These are phyloP conservation scores for Troides helena DNA, from an alignment of 2,888 invertebrate species.

Conservation along the genomic window DNA sequence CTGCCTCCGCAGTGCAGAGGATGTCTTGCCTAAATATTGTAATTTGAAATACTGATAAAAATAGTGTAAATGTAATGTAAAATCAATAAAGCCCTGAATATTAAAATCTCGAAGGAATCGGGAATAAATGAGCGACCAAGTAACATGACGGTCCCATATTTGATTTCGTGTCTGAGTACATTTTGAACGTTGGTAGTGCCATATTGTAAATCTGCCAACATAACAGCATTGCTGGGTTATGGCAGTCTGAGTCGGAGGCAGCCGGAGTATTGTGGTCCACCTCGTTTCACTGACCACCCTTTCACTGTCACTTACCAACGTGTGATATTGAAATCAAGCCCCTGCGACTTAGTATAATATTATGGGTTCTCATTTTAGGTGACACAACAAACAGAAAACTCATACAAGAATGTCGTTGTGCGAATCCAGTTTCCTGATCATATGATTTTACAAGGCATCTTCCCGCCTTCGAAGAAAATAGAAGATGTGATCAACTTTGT, in stretches of 20 bases:
- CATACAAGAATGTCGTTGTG: conserved; percentile 88
- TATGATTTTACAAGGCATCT: conserved; percentile 91
- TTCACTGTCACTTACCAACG: neutral
- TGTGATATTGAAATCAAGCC: too few species aligned
- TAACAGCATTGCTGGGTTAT: too few species aligned
- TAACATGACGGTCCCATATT: neutral
- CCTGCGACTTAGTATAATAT: neutral
- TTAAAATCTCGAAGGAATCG: too few species aligned
- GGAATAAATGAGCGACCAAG: neutral
- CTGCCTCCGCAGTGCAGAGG: too few species aligned
- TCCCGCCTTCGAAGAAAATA: conserved; percentile 88
- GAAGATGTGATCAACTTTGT: conserved; percentile 87
- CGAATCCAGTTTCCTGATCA: conserved; percentile 93
- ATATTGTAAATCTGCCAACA: too few species aligned
- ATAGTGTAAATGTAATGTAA: too few species aligned
- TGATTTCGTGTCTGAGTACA: neutral
- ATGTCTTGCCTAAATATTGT: too few species aligned
- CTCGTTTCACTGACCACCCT: neutral
- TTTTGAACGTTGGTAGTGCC: too few species aligned
- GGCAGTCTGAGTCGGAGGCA: neutral
- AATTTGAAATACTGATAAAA: too few species aligned
- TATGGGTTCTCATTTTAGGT: conserved; percentile 45
- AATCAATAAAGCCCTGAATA: too few species aligned
- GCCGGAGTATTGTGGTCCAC: too few species aligned
- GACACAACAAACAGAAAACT: conserved; percentile 74